Base-by-base conservation (phyloP, 2,797 vertebrate species). In the Cuculus canorus region DNA sequence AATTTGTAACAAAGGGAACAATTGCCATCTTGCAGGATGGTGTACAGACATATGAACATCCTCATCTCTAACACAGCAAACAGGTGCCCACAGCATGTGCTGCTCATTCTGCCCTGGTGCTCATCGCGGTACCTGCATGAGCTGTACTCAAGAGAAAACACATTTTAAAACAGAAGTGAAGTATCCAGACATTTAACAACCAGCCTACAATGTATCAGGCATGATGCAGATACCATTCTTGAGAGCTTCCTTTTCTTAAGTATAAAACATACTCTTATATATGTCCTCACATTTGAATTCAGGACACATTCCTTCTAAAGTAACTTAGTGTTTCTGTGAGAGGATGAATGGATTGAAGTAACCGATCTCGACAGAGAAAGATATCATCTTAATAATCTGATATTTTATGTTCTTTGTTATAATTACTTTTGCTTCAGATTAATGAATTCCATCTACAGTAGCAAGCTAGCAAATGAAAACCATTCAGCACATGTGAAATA, bases 391-490 rank as follows among this genome's bases (percentile, higher is more conserved):
- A 95, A 92, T 97, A 95, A 97, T 96, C 83, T 93, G 81, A 95
- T 96, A 92, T 94, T 95, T 97, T 95, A 94, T 94, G 81, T 93
- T 96, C 94, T 92, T 95, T 90, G 65, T 94, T 95, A 95, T 96
- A 97, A 97, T 97, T 96, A 95, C 82, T 90, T 97, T 96, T 95
- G 43, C 77, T 48, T 93, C 78, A 96, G 83, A 96, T 96, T 97
- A 97, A 96, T 96, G 86, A 94, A 96, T 95, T 97, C 45, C 73
- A 95, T 94, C 97, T 97, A 91, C 91, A 92, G 91, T 81, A 95
- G 81, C 65, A 96, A 95, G 56, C 71, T 64, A 96, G 60, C 39
- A 95, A 96, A 93, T 92, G 77, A 97, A 96, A 94, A 73, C 12
- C 30, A 32, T 96, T 95, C 76, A 95, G 32, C 25, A 66, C 35